phyloP scores from a whole-genome alignment of 1,140 invertebrate species.

The Acyrthosiphon pisum region DNA sequence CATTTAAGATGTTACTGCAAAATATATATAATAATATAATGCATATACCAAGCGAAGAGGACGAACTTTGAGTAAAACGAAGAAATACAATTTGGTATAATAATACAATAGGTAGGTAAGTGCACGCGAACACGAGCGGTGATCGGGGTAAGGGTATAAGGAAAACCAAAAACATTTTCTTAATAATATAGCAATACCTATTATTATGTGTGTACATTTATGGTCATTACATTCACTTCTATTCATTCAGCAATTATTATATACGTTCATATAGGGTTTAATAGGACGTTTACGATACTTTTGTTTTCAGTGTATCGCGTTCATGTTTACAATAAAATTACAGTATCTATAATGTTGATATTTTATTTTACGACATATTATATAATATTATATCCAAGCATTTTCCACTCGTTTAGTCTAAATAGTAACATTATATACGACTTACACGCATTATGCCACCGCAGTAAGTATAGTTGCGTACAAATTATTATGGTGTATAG shows the following conservation, averaged over 20 bases:
- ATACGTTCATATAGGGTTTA: background rate
- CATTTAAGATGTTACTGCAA: background rate
- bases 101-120: background rate
- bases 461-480: background rate
- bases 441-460: background rate
- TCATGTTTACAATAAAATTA: background rate
- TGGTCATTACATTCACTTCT: background rate
- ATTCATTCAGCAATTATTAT: background rate
- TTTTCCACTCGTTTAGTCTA: background rate
- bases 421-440: slow-evolving; percentile 11
- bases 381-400: background rate
- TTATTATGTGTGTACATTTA: background rate
- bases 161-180: background rate
- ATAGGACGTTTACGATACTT: background rate
- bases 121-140: background rate
- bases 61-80: background rate
- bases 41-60: background rate
- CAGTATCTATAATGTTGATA: background rate
- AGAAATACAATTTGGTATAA: background rate
- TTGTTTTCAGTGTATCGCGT: background rate
- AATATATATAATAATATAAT: background rate
- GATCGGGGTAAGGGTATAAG: background rate
- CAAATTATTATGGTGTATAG: background rate
- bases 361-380: background rate
- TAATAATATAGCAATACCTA: background rate